phyloP scores from a whole-genome alignment of 2,797 vertebrate genomes.

The Halcyon smyrnensis region DNA sequence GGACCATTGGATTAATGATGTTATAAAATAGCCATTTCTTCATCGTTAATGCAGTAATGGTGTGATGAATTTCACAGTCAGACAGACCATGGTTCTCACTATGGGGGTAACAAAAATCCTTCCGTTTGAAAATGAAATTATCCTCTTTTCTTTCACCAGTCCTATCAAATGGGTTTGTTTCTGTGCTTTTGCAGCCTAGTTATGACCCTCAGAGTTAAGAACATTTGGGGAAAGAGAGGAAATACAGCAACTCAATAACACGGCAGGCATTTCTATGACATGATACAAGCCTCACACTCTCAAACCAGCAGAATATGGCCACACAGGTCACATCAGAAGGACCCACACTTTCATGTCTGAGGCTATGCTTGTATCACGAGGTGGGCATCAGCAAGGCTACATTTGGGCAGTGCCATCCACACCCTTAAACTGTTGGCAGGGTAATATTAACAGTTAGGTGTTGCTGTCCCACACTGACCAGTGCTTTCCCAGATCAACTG shows the following conservation, averaged over 20 bases:
- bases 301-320: not conserved
- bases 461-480: not conserved
- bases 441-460: not conserved
- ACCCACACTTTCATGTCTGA: not conserved
- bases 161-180: not conserved
- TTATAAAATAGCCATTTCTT: slow-evolving; percentile 23
- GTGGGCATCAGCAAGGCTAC: not conserved
- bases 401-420: not conserved
- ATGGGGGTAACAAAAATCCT: not conserved
- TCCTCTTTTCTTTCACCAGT: not conserved
- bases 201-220: not conserved
- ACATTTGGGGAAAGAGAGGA: not conserved
- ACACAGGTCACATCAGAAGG: not conserved
- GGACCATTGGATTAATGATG: not conserved
- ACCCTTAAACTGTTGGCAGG: not conserved
- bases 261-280: not conserved
- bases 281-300: accelerated
- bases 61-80: slow-evolving; percentile 28
- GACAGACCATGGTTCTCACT: not conserved
- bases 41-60: not conserved
- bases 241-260: not conserved
- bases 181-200: not conserved
- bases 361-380: not conserved
- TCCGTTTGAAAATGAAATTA: not conserved
- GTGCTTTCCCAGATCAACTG: not conserved